Evolutionary conservation across 1,140 invertebrate genomes (phyloP), one percentile per base, ranked within the genome.

Genomic region (Drosophila bocqueti): DNA sequence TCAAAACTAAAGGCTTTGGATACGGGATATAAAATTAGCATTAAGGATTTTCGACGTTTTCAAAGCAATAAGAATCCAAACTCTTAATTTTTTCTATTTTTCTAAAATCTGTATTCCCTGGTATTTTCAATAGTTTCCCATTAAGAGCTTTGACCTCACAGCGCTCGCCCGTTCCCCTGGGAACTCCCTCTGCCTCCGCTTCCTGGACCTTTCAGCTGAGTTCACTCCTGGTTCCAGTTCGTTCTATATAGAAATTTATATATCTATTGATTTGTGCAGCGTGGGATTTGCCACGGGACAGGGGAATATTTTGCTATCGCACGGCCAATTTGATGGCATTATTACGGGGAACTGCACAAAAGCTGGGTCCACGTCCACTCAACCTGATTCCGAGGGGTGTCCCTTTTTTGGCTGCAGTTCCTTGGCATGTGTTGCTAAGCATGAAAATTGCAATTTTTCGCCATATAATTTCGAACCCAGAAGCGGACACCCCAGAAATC

Each of bases 371-470:
- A 29, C 29, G 57, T 61, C 60, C 40, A 73, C 45, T 73, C 43
- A 62, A 66, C 21, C 29, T 21, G 40, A 34, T 9, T 9, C 29
- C 26, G 42, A 47, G 18, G 31, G n/a, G 50, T 71, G 75, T 78
- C 76, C 73, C 57, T 62, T 72, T 59, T 59, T 50, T 16, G 34
- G 36, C 52, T 34, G 64, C 42, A 38, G 13, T 18, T 64, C 64
- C 64, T 72, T 72, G 76, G 67, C 76, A 79, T 79, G 76, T 79
- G 76, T 79, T 72, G 67, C 52, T 47, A 60, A 61, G 72, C 81
- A 68, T 90, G 78, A 81, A 84, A 84, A 89, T 89, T 69, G 55
- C 81, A 81, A 89, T 89, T 89, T 89, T 76, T 73, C 85, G 78
- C 65, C 60, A 62, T 67, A 90, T 90, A 79, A 90, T 90, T 78